These are phyloP conservation scores for Brachyptera risi DNA, from an alignment of 2,888 invertebrate species.

Conservation along the genomic window DNA sequence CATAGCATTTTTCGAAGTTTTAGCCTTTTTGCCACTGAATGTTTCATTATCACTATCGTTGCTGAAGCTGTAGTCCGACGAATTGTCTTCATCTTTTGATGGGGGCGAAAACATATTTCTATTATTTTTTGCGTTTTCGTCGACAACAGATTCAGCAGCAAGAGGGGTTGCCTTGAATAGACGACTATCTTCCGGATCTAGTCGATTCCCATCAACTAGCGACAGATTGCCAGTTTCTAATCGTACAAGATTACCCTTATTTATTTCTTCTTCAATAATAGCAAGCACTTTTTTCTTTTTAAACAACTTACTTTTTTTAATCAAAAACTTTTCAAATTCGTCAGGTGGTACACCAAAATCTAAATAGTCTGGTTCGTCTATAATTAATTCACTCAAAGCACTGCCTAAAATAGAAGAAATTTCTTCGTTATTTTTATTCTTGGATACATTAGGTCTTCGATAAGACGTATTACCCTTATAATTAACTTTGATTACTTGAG, in stretches of 20 bases:
- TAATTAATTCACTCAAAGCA: slow-evolving; percentile 66
- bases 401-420: slow-evolving; percentile 51
- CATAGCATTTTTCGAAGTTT: too few species aligned
- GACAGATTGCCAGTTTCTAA: slow-evolving; percentile 65
- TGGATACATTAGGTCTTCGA: slow-evolving; percentile 54
- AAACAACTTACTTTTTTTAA: slow-evolving; percentile 51
- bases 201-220: slow-evolving; percentile 39
- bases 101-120: too few species aligned
- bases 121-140: too few species aligned
- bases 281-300: slow-evolving; percentile 41
- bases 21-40: too few species aligned
- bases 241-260: slow-evolving; percentile 62
- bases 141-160: too few species aligned
- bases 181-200: too few species aligned
- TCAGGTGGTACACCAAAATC: slow-evolving; percentile 67
- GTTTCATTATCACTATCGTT: too few species aligned
- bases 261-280: slow-evolving; percentile 65
- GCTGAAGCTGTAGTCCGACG: too few species aligned
- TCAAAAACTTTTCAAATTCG: slow-evolving; percentile 61
- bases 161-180: too few species aligned
- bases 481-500: slow-evolving; percentile 70
- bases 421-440: slow-evolving; percentile 30
- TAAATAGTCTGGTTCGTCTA: slow-evolving; percentile 66
- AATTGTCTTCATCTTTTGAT: too few species aligned
- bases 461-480: slow-evolving; percentile 85